Evolutionary conservation across 2,888 invertebrate genomes (phyloP).

Genomic region (Desoria tigrina): DNA sequence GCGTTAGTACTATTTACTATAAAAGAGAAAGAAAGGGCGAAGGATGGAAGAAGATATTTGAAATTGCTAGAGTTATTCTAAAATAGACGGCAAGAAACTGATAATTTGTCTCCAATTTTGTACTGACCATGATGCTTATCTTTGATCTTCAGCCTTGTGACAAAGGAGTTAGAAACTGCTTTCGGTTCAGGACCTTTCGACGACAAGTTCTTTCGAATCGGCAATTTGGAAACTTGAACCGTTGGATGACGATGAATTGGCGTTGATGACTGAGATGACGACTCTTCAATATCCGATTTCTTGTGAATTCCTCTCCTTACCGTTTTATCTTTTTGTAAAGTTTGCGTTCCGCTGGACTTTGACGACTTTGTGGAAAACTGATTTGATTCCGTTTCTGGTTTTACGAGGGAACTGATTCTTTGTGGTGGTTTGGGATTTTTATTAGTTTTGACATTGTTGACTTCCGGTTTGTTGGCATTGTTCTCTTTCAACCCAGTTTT

Average conservation of each 20-base stretch:
- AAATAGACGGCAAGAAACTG: constrained; percentile 46
- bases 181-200: constrained; percentile 7
- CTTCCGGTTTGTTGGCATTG: neutral
- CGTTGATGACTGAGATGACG: constrained; percentile 29
- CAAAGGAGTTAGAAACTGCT: neutral
- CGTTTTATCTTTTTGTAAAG: neutral
- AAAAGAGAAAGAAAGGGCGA: no score
- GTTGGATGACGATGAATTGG: constrained; percentile 47
- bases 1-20: no score
- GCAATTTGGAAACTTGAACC: constrained; percentile 50
- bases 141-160: neutral
- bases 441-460: neutral
- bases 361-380: constrained; percentile 2
- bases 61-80: no score
- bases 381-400: constrained; percentile 9
- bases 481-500: neutral
- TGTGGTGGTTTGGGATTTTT: neutral
- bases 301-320: neutral
- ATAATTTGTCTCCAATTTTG: constrained; percentile 47
- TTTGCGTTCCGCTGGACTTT: neutral
- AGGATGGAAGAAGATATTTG: no score
- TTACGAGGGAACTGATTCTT: neutral
- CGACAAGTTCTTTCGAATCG: constrained; percentile 34
- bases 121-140: constrained; percentile 44
- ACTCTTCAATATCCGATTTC: constrained; percentile 22